A percentile compares a stretch with the other conserved stretches of the same genome.
phyloP scores from a whole-genome alignment of 1,140 invertebrate genomes.

The Drosophila lacertosa region DNA sequence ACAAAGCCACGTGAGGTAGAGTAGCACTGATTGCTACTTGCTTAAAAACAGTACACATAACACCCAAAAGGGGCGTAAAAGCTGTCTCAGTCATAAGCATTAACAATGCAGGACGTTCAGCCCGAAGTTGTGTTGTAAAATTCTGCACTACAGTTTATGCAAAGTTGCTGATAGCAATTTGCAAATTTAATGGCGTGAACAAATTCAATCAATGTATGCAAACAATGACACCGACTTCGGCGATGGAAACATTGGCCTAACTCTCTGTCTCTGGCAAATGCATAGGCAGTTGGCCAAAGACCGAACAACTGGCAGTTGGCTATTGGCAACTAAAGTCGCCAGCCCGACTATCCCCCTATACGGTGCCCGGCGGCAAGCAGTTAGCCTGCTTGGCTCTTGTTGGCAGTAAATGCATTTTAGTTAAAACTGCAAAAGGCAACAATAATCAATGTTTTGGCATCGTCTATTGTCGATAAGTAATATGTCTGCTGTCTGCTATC shows the following conservation, averaged over 20 bases:
- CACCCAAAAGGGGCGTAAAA: conserved; percentile 2
- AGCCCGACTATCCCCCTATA: not conserved
- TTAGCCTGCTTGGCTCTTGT: not conserved
- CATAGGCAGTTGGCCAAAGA: conserved; percentile 7
- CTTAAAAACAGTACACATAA: conserved; percentile 4
- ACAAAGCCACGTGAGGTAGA: conserved; percentile 2
- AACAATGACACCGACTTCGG: conserved; percentile 67
- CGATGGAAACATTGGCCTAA: conserved; percentile 36
- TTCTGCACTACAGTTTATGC: conserved; percentile 75
- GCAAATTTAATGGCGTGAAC: conserved; percentile 84
- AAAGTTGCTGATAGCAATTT: conserved; percentile 83
- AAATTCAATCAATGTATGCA: conserved; percentile 84
- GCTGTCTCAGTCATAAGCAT: conserved; percentile 47
- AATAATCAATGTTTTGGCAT: conserved; percentile 76
- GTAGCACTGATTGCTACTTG: conserved; percentile 43
- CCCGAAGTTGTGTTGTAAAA: conserved; percentile 56
- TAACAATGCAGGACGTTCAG: conserved; percentile 48
- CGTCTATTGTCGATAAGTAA: conserved; percentile 66
- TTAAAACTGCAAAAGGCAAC: conserved; percentile 73
- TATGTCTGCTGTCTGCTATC: conserved; percentile 62
- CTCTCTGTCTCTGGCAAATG: conserved; percentile 14
- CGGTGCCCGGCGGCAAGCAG: not conserved
- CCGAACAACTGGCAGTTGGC: conserved; percentile 12
- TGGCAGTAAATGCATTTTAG: conserved; percentile 54
- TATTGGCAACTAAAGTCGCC: conserved; percentile 4